Evolutionary conservation across 2,797 vertebrate genomes (phyloP).

Genomic region (Gorsachius magnificus): DNA sequence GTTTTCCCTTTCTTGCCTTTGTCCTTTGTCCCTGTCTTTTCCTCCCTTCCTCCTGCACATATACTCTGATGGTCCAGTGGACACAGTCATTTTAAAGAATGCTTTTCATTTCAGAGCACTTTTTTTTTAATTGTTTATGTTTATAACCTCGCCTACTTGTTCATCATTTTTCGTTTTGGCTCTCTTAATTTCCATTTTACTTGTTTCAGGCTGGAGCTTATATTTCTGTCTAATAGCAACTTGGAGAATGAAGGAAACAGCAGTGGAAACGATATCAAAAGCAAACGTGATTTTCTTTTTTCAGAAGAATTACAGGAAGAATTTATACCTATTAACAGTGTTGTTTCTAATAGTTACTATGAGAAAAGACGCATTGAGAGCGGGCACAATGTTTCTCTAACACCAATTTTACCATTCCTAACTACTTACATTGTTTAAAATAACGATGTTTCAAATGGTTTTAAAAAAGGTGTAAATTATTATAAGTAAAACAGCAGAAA

Average conservation of each 20-base stretch:
- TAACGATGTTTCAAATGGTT: background rate
- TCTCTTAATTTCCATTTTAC: background rate
- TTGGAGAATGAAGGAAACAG: background rate
- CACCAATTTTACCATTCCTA: background rate
- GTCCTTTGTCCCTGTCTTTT: slow-evolving; percentile 41
- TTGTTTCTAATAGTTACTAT: background rate
- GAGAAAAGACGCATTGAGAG: background rate
- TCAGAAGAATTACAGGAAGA: background rate
- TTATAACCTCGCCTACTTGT: background rate
- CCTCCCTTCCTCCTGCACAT: slow-evolving; percentile 37
- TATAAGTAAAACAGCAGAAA: background rate
- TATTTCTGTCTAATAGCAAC: background rate
- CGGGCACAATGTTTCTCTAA: background rate
- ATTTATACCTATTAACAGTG: background rate
- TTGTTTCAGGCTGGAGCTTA: background rate
- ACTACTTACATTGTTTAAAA: background rate
- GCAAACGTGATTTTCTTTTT: background rate
- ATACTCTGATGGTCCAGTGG: slow-evolving; percentile 25
- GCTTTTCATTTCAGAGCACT: slow-evolving; percentile 7
- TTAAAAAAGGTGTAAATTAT: background rate
- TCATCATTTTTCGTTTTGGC: background rate
- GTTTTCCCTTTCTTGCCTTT: background rate
- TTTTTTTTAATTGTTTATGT: slow-evolving; percentile 14
- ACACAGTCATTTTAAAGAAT: slow-evolving; percentile 32
- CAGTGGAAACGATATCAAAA: background rate